Percentiles rank a stretch among this genome's conserved stretches.
These are phyloP conservation scores for Theocolax elegans DNA, from an alignment of 1,140 invertebrate species.

Conservation along the genomic window DNA sequence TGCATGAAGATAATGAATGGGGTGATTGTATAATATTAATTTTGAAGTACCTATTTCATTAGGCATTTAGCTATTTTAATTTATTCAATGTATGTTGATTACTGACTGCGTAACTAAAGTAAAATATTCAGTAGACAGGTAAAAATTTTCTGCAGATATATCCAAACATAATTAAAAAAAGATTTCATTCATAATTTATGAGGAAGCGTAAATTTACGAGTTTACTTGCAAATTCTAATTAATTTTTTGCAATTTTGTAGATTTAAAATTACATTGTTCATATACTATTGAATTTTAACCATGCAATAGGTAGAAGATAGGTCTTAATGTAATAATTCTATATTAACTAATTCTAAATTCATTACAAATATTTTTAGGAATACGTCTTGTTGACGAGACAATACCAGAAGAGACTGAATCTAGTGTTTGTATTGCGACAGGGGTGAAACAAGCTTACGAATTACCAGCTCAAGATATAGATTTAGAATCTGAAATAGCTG, in stretches of 20 bases:
- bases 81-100: background rate
- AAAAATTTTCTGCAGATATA: too few relatives aligned
- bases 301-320: too few relatives aligned
- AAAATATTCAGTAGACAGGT: background rate
- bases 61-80: background rate
- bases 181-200: too few relatives aligned
- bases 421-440: conserved; percentile 69
- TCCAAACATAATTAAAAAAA: too few relatives aligned
- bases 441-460: conserved; percentile 77
- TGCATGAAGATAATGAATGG: conserved; percentile 94
- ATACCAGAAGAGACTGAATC: conserved; percentile 63
- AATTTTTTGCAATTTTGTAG: too few relatives aligned
- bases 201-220: too few relatives aligned
- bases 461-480: conserved; percentile 63
- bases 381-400: conserved; percentile 78
- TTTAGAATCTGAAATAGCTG: conserved; percentile 57
- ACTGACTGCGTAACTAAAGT: background rate
- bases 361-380: conserved; percentile 70
- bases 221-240: too few relatives aligned
- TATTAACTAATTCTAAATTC: background rate
- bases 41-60: conserved; percentile 6
- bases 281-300: too few relatives aligned
- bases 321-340: too few relatives aligned
- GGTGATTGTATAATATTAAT: conserved; percentile 68
- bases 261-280: too few relatives aligned